Conservation (phyloP, 2,113 vertebrate genomes). For the Murina feae region DNA sequence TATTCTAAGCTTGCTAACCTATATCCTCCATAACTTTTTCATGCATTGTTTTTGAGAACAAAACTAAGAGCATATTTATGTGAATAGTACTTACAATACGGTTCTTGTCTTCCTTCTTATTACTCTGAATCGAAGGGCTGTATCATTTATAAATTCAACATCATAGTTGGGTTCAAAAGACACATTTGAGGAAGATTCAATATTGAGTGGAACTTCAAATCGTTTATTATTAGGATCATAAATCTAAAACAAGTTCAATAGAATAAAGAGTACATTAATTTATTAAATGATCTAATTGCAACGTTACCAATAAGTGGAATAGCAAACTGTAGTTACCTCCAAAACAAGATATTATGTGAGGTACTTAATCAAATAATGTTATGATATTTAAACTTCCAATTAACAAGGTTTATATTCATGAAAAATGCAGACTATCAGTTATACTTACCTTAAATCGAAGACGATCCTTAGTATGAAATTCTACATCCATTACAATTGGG, state of each 20-base stretch:
- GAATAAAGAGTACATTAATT: neutral
- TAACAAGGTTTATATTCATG: neutral
- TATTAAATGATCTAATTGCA: neutral
- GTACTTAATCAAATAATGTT: neutral
- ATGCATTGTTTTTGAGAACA: neutral
- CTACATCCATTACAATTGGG: slow-evolving; percentile 8
- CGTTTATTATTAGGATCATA: slow-evolving; percentile 56
- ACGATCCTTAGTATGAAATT: slow-evolving; percentile 64
- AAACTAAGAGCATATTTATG: neutral
- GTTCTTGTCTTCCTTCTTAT: slow-evolving; percentile 67
- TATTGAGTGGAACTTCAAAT: slow-evolving; percentile 71
- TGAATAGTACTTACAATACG: slow-evolving; percentile 58
- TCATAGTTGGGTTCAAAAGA: slow-evolving; percentile 41
- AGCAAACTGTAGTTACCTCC: neutral
- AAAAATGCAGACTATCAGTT: neutral
- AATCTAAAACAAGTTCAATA: slow-evolving; percentile 40
- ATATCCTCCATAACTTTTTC: neutral
- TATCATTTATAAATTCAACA: neutral
- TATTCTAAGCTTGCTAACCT: neutral
- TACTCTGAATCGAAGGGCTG: slow-evolving; percentile 1
- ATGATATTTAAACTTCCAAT: neutral
- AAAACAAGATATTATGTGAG: neutral
- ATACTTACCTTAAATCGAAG: slow-evolving; percentile 66
- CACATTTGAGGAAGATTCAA: neutral
- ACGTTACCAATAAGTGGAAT: neutral